These are phyloP conservation scores for Drosophila ironensis DNA, from an alignment of 1,140 invertebrate species.

Conservation along the genomic window DNA sequence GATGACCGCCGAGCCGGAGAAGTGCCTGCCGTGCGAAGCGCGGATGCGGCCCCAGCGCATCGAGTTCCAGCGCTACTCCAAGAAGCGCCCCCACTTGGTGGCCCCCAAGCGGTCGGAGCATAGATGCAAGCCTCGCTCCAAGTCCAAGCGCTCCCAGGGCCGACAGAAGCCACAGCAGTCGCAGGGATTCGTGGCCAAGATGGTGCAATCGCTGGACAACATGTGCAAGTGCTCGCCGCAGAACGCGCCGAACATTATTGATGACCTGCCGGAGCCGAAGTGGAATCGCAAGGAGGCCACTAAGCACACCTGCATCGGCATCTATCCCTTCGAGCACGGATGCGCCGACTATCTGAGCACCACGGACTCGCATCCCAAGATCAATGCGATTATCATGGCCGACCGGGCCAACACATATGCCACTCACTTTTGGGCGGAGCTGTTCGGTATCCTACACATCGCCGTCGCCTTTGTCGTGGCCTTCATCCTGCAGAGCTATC, in stretches of 20 bases:
- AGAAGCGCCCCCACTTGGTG: slow-evolving; percentile 21
- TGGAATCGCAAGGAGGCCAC: slow-evolving; percentile 59
- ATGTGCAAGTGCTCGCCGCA: slow-evolving; percentile 61
- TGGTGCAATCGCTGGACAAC: slow-evolving; percentile 61
- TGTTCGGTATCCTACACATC: slow-evolving; percentile 86
- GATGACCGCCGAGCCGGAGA: slow-evolving; percentile 54
- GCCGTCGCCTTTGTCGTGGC: slow-evolving; percentile 84
- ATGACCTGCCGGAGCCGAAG: slow-evolving; percentile 61
- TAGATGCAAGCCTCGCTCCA: slow-evolving; percentile 9
- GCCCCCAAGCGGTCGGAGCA: slow-evolving; percentile 11
- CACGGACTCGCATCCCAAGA: slow-evolving; percentile 84
- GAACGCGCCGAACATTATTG: slow-evolving; percentile 37
- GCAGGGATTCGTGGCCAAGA: slow-evolving; percentile 37
- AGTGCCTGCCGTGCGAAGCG: slow-evolving; percentile 1
- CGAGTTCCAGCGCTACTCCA: slow-evolving; percentile 72
- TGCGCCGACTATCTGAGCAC: slow-evolving; percentile 85
- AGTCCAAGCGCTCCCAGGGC: slow-evolving; percentile 3
- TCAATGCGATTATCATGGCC: slow-evolving; percentile 84
- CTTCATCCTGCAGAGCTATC: slow-evolving; percentile 84
- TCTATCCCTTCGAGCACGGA: slow-evolving; percentile 88
- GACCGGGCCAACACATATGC: slow-evolving; percentile 84
- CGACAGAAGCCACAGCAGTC: background rate
- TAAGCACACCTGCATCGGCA: slow-evolving; percentile 82
- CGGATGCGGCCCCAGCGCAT: slow-evolving; percentile 57
- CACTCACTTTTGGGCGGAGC: slow-evolving; percentile 86